These are phyloP conservation scores for Amblyraja radiata DNA, from an alignment of 2,797 vertebrate species.

Conservation along the genomic window DNA sequence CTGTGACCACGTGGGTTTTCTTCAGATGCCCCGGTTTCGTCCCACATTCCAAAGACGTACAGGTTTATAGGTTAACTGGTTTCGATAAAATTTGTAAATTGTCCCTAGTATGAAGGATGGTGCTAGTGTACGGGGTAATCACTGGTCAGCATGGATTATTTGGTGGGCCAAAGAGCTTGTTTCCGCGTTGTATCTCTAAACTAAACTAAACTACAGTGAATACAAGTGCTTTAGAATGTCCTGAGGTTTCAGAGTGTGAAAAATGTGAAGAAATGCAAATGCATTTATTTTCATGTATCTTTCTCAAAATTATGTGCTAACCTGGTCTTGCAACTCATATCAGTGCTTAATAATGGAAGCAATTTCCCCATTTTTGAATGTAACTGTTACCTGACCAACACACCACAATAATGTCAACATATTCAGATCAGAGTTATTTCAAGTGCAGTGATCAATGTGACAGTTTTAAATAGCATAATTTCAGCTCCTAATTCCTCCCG, in stretches of 20 bases:
- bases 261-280: no score
- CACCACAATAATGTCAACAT: not conserved
- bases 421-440: not conserved
- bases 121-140: no score
- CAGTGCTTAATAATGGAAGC: not conserved
- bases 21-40: no score
- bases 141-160: no score
- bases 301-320: not conserved
- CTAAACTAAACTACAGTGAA: not conserved
- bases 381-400: not conserved
- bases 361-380: not conserved
- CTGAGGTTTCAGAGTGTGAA: not conserved
- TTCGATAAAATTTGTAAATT: no score
- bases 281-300: not conserved
- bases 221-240: not conserved
- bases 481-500: not conserved
- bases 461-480: not conserved
- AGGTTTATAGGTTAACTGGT: no score
- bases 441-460: not conserved
- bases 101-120: no score
- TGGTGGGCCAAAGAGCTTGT: no score
- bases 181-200: no score
- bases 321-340: not conserved
- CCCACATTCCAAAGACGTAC: no score
- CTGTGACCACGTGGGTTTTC: no score